phyloP scores from a whole-genome alignment of 2,113 vertebrate genomes.

The Heterotis niloticus region DNA sequence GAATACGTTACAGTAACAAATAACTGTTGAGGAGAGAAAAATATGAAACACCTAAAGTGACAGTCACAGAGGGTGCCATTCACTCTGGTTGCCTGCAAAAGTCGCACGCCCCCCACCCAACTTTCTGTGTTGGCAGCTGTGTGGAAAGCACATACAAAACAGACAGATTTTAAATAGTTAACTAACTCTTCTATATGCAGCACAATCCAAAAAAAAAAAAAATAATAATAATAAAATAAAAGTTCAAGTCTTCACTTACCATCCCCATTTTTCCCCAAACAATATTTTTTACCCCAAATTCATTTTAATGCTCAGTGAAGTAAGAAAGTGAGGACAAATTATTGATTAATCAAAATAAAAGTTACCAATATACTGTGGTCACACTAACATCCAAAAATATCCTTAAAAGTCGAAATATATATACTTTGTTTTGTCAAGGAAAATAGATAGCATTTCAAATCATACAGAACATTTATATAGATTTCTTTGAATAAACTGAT shows the following conservation, averaged over 20 bases:
- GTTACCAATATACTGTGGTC: slow-evolving; percentile 74
- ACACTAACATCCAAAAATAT: slow-evolving; percentile 77
- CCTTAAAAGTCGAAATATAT: slow-evolving; percentile 63
- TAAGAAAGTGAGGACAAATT: slow-evolving; percentile 70
- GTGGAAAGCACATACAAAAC: slow-evolving; percentile 79
- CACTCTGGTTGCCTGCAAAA: slow-evolving; percentile 40
- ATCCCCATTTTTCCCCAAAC: slow-evolving; percentile 55
- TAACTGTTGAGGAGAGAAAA: slow-evolving; percentile 27
- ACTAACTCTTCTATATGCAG: slow-evolving; percentile 78
- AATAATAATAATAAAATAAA: too few species aligned
- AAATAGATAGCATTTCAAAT: slow-evolving; percentile 54
- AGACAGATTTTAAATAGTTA: slow-evolving; percentile 73
- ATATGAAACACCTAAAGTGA: slow-evolving; percentile 46
- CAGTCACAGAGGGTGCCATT: slow-evolving; percentile 35
- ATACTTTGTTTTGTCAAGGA: slow-evolving; percentile 69
- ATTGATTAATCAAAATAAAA: slow-evolving; percentile 70
- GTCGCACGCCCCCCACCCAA: slow-evolving; percentile 49
- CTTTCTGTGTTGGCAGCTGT: slow-evolving; percentile 67
- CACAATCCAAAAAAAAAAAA: slow-evolving; percentile 66
- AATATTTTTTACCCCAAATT: slow-evolving; percentile 65
- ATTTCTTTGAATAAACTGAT: slow-evolving; percentile 66
- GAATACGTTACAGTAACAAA: slow-evolving; percentile 31
- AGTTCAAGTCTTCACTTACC: slow-evolving; percentile 82
- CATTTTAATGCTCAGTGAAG: slow-evolving; percentile 68
- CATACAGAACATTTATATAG: slow-evolving; percentile 54